Percentiles rank a stretch among this genome's conserved stretches.
Conservation (phyloP, 2,888 invertebrate genomes). For the Macrophya alboannulata region DNA sequence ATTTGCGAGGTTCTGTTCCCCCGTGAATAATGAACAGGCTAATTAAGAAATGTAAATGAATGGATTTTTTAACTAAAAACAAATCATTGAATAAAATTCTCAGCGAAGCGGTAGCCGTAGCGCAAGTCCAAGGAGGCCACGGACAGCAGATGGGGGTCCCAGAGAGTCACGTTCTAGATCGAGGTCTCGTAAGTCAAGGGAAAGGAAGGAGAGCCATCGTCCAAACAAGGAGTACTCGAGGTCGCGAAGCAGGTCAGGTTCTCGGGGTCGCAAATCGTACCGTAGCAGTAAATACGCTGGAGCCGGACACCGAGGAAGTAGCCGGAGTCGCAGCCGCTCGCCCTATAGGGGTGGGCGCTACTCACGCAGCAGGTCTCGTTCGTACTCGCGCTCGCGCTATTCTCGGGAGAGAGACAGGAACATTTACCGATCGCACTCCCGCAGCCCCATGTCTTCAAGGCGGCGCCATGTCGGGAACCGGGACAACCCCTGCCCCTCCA, state of each 20-base stretch:
- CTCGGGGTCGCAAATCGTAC: slow-evolving; percentile 78
- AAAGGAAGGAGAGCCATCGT: slow-evolving; percentile 76
- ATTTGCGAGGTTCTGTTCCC: neutral
- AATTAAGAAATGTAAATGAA: neutral
- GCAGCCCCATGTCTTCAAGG: slow-evolving; percentile 92
- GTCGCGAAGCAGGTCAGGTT: slow-evolving; percentile 78
- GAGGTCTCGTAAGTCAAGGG: slow-evolving; percentile 77
- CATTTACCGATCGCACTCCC: slow-evolving; percentile 85
- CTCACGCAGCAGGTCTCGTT: slow-evolving; percentile 85
- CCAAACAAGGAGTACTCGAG: slow-evolving; percentile 78
- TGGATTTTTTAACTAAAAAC: neutral
- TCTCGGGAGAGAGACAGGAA: slow-evolving; percentile 84
- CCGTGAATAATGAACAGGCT: neutral
- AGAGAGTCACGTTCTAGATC: slow-evolving; percentile 77
- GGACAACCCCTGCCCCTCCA: slow-evolving; percentile 93
- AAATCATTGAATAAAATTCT: neutral
- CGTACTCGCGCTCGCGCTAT: slow-evolving; percentile 81
- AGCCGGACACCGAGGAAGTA: slow-evolving; percentile 74
- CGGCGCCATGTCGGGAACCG: slow-evolving; percentile 90
- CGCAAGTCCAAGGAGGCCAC: slow-evolving; percentile 74
- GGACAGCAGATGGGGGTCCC: slow-evolving; percentile 70
- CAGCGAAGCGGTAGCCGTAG: slow-evolving; percentile 76
- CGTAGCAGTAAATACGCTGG: slow-evolving; percentile 72
- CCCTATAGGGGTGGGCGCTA: slow-evolving; percentile 83
- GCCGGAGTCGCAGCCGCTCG: slow-evolving; percentile 84